Conservation (phyloP, 2,113 vertebrate species). For the Pseudonaja textilis region DNA sequence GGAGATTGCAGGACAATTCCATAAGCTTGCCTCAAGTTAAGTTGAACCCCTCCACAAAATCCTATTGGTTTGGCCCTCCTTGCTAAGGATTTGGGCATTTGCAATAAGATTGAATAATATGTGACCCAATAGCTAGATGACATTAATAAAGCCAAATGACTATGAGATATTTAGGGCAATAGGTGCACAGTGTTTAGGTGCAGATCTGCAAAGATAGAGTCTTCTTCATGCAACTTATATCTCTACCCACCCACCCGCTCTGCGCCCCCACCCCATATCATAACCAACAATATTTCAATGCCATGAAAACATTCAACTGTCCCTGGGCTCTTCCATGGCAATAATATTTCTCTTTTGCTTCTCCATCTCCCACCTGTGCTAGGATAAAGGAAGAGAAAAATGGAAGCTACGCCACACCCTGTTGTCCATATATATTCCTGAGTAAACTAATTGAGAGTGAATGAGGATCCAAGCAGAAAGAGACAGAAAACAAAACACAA, state of each 20-base stretch:
- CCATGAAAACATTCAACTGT: neutral
- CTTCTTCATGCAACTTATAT: neutral
- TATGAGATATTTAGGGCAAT: neutral
- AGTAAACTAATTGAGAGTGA: neutral
- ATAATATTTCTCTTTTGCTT: neutral
- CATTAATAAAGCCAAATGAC: neutral
- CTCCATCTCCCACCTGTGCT: neutral
- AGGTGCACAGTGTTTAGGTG: neutral
- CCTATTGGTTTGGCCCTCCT: neutral
- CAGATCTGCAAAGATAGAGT: neutral
- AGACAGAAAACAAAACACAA: neutral
- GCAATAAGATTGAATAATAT: neutral
- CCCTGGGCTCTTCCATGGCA: neutral
- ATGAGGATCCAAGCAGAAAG: neutral
- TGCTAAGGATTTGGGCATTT: neutral
- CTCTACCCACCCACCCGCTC: neutral
- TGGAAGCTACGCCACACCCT: conserved; percentile 4
- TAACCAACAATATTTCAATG: neutral
- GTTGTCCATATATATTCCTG: neutral
- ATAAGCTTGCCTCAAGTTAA: neutral
- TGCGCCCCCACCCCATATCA: fast-evolving
- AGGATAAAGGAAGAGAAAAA: neutral
- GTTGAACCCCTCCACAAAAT: neutral
- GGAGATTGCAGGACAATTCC: neutral
- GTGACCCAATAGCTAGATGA: neutral